These are phyloP conservation scores for Boloria euphrosyne DNA, from an alignment of 2,888 invertebrate species.

Conservation along the genomic window DNA sequence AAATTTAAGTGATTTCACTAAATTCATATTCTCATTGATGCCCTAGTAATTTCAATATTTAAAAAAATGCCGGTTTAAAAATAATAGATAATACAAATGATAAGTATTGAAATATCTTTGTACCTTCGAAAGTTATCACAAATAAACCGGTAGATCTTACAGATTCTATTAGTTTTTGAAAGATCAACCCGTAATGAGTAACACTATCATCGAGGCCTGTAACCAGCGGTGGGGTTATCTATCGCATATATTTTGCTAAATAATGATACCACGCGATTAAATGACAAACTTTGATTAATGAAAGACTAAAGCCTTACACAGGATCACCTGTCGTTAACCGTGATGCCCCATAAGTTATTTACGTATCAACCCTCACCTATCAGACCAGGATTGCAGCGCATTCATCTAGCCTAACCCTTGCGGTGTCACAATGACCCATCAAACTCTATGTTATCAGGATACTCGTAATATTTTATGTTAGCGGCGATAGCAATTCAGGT, in stretches of 20 bases:
- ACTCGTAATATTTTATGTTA: slow-evolving; percentile 34
- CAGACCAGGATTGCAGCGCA: slow-evolving; percentile 60
- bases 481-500: slow-evolving; percentile 4
- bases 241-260: too few relatives aligned
- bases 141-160: too few relatives aligned
- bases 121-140: too few relatives aligned
- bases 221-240: too few relatives aligned
- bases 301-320: slow-evolving; percentile 9
- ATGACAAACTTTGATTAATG: slow-evolving; percentile 28
- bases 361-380: slow-evolving; percentile 63
- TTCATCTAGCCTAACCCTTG: slow-evolving; percentile 71
- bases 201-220: too few relatives aligned
- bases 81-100: not conserved
- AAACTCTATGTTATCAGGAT: slow-evolving; percentile 45
- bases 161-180: too few relatives aligned
- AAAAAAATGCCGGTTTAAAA: not conserved
- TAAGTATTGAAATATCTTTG: too few relatives aligned
- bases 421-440: slow-evolving; percentile 63
- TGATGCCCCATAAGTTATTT: slow-evolving; percentile 49
- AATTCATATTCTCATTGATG: slow-evolving; percentile 10
- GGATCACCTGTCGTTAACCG: slow-evolving; percentile 37
- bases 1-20: slow-evolving; percentile 32
- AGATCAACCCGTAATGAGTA: too few relatives aligned
- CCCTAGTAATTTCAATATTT: not conserved
- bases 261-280: not conserved